Evolutionary conservation across 2,888 invertebrate genomes (phyloP).

Genomic region (Amiota mariae): DNA sequence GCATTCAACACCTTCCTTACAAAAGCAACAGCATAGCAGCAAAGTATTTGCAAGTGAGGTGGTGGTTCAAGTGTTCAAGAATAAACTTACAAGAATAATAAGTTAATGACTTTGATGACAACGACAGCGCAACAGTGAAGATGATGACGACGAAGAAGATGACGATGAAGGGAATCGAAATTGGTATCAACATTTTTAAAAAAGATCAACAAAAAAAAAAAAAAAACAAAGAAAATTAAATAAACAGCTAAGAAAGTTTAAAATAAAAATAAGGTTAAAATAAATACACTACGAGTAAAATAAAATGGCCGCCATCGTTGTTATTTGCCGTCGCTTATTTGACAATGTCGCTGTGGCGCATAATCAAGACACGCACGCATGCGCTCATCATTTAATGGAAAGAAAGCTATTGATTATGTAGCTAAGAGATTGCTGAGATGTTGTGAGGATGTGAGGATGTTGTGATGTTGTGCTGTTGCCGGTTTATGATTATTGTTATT

Average conservation of each 20-base stretch:
- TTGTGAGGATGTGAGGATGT: slow-evolving; percentile 23
- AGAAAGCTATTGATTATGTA: slow-evolving; percentile 1
- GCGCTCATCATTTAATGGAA: slow-evolving; percentile 37
- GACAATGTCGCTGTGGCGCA: slow-evolving; percentile 50
- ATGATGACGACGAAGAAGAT: neutral
- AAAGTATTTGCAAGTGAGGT: neutral
- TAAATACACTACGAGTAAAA: too few relatives aligned
- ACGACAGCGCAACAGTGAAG: slow-evolving; percentile 39
- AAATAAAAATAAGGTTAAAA: neutral
- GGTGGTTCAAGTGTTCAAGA: slow-evolving; percentile 43
- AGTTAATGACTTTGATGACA: slow-evolving; percentile 41
- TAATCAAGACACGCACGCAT: slow-evolving; percentile 52
- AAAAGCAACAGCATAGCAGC: neutral
- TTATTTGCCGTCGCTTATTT: neutral
- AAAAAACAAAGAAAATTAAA: neutral
- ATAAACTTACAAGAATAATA: slow-evolving; percentile 64
- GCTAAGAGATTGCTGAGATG: too few relatives aligned
- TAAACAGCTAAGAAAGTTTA: neutral
- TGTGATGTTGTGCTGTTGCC: slow-evolving; percentile 32
- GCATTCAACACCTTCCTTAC: slow-evolving; percentile 63
- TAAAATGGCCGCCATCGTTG: slow-evolving; percentile 19
- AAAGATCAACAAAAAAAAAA: neutral
- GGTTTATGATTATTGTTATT: slow-evolving; percentile 67
- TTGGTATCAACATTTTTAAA: neutral
- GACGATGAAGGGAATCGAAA: neutral